Evolutionary conservation across 1,140 invertebrate genomes (phyloP), one percentile per base, ranked within the genome.

Genomic region (Probaryconus sp.): DNA sequence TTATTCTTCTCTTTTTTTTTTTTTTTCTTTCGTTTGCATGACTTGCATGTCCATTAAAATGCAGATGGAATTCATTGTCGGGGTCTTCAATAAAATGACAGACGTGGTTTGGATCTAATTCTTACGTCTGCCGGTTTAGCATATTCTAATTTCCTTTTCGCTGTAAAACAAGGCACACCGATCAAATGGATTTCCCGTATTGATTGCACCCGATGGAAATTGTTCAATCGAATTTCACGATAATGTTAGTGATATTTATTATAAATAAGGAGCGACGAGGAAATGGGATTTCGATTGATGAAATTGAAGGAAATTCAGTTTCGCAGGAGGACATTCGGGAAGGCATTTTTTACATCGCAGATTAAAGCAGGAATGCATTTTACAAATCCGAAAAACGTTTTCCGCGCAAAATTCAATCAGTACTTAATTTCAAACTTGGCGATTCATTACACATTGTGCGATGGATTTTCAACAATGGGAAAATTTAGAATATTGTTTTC

Each of bases 61-160:
- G 56, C 56, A 68, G 37, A 63, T 68, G 37, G 58, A 61, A 56
- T 68, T 61, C 63, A 65, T 65, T 65, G 51, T 74, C 17, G 37
- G 26, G 17, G 31, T 53, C 40, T 33, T 58, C 55, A 38, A 31
- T 38, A 13, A 47, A 63, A 63, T 37, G 56, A 55, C 50, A 56
- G 40, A 47, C 55, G 42, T 47, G 28, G 56, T 55, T 48, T 37
- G 5, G 67, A 70, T 48, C 48, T 48, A 63, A 55, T 61, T 47
- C 56, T 38, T 51, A 48, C 50, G 30, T 55, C 48, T 53, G 38
- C 28, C 40, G 31, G 50, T 71, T 63, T 56, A 53, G 31, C 56
- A 48, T 43, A 71, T 51, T 63, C 58, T 63, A 63, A 71, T 71
- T 71, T 71, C 68, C 68, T 43, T 20, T 56, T 21, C 18, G 31